A percentile compares a stretch with the other conserved stretches of the same genome.
These are phyloP conservation scores for Colletes collaris DNA, from an alignment of 2,888 invertebrate genomes.

Conservation along the genomic window DNA sequence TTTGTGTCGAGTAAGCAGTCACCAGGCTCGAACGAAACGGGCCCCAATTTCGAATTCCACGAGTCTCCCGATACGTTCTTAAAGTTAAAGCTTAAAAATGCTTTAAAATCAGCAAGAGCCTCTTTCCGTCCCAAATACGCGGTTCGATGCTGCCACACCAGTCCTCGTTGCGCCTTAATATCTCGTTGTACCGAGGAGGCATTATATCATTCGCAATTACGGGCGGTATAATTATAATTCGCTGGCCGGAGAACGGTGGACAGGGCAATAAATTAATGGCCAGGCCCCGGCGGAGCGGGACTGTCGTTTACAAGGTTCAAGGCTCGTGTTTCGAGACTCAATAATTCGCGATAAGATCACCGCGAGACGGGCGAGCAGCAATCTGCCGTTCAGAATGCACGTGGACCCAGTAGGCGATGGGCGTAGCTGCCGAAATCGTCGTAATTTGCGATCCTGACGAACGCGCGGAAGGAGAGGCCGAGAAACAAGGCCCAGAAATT, in stretches of 20 bases:
- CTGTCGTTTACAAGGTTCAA: conserved; percentile 54
- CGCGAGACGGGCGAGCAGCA: neutral
- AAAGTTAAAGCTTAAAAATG: no score
- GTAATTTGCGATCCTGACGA: conserved; percentile 53
- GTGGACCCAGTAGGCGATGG: conserved; percentile 39
- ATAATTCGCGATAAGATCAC: conserved; percentile 58
- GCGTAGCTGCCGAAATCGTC: conserved; percentile 60
- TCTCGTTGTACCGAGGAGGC: conserved; percentile 7
- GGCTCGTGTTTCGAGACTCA: conserved; percentile 56
- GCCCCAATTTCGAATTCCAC: no score
- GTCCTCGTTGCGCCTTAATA: conserved; percentile 6
- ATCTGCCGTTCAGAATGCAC: neutral
- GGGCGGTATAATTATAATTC: conserved; percentile 55
- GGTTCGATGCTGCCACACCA: neutral
- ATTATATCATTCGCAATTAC: conserved; percentile 55
- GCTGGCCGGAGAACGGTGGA: conserved; percentile 30
- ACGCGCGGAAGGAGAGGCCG: neutral
- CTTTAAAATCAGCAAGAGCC: neutral
- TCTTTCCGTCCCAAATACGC: neutral
- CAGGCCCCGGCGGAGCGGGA: conserved; percentile 24
- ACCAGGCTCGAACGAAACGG: no score
- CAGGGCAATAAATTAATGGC: conserved; percentile 49
- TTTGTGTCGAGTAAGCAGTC: no score
- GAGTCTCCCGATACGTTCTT: no score
- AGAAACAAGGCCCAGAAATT: conserved; percentile 26